Evolutionary conservation across 1,140 invertebrate species (phyloP).

Genomic region (Steinernema khuongi): DNA sequence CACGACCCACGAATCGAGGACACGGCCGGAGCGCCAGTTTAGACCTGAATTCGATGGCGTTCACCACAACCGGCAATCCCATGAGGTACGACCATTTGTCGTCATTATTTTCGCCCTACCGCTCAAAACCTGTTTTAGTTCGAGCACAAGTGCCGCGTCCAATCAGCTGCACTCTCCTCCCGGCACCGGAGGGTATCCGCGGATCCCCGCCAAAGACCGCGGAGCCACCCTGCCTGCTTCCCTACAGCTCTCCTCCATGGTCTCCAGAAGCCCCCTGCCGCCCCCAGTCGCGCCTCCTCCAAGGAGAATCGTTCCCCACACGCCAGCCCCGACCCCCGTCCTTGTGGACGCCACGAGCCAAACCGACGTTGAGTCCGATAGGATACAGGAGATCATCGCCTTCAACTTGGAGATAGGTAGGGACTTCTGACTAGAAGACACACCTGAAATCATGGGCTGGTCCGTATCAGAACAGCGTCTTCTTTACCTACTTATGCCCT

Average conservation of each 20-base stretch:
- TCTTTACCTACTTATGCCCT: neutral
- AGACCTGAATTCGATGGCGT: slow-evolving; percentile 31
- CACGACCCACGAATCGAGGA: slow-evolving; percentile 32
- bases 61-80: neutral
- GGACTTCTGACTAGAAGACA: neutral
- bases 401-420: slow-evolving; percentile 12
- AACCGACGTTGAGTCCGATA: slow-evolving; percentile 5
- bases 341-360: neutral
- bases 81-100: slow-evolving; percentile 4
- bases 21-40: slow-evolving; percentile 40
- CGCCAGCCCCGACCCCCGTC: neutral
- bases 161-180: neutral
- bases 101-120: slow-evolving; percentile 16
- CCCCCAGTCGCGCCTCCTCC: neutral
- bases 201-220: neutral
- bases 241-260: neutral
- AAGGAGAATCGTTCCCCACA: neutral
- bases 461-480: too few relatives aligned
- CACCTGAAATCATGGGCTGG: too few relatives aligned
- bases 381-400: slow-evolving; percentile 18
- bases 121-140: neutral
- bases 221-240: neutral
- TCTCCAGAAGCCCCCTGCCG: neutral
- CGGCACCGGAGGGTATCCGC: neutral
- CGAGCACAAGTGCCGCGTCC: neutral